Base-by-base conservation (phyloP, 35 echinoderm and acorn worm genomes). In the Patiria miniata region DNA sequence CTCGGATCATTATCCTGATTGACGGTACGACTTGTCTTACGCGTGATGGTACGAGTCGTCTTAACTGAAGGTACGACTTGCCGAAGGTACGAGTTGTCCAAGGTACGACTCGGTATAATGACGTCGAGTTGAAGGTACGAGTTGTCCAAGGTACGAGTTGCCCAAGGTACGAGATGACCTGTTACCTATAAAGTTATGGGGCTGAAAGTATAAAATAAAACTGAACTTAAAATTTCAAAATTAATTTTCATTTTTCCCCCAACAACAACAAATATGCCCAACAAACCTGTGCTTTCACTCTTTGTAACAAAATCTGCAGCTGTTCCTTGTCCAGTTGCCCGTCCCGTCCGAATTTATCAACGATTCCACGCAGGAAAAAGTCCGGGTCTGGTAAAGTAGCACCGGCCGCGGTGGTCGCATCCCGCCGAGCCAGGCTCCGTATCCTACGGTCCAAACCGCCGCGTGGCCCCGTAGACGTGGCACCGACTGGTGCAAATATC, bases 391-490 rank as follows among this genome's bases (percentile, higher is more conserved):
- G 30, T 32, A 73, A 0, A 6, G 65, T 10, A 30, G 34, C 65
- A 0, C 2, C 34, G 65, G 23, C 29, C 29, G 8, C 52, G 52
- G 10, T 19, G 21, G 10, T 9, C 52, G 10, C 57, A 60, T 14
- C 57, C n/a, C n/a, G n/a, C n/a, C n/a, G n/a, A 26, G 57, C 57
- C 19, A n/a, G 19, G 19, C 57, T 18, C 28, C 17, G 57, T 60
- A n/a, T 73, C 65, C 2, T 73, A 7, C 65, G 19, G 26, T 22
- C 26, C 8, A 73, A 32, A 26, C 7, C 26, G 65, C 1, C 34
- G 65, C 65, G 65, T 73, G 65, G 16, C 18, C 65, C 65, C 29
- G 65, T 73, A 26, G 65, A 73, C 65, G 65, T 73, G 65, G 65
- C 65, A 73, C 26, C 57, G 28, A 60, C 55, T 2, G 55, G 19